phyloP scores from a whole-genome alignment of 1,140 invertebrate genomes.

The Archegozetes longisetosus region DNA sequence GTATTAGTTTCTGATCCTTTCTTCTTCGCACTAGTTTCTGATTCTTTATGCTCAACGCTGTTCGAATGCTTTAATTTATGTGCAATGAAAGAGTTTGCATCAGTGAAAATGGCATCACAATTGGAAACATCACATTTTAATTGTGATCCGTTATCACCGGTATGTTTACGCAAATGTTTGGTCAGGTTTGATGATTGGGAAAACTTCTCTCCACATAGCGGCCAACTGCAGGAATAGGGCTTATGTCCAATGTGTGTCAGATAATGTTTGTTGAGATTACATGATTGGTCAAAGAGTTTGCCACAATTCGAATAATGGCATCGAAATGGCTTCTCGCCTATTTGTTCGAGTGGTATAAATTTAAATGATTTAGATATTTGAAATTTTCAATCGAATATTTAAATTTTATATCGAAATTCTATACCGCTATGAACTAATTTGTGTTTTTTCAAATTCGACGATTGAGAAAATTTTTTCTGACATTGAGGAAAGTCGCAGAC shows the following conservation, averaged over 20 bases:
- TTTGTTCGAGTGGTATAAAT: too few species aligned
- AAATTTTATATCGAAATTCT: too few species aligned
- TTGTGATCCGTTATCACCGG: background rate
- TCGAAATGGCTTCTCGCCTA: conserved; percentile 8
- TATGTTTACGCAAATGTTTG: conserved; percentile 13
- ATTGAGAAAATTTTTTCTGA: conserved; percentile 26
- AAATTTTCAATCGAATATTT: too few species aligned
- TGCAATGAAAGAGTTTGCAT: background rate
- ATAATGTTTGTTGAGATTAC: conserved; percentile 12
- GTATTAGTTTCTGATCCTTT: too few species aligned
- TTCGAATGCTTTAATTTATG: too few species aligned
- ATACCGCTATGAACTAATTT: conserved; percentile 26
- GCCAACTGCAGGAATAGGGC: background rate
- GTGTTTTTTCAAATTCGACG: conserved; percentile 27
- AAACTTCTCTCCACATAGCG: conserved; percentile 7
- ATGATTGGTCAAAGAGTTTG: conserved; percentile 9
- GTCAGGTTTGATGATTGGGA: conserved; percentile 5
- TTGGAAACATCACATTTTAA: background rate
- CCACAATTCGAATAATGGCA: conserved; percentile 5
- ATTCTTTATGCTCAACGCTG: too few species aligned
- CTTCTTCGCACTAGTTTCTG: too few species aligned
- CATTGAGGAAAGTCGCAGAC: conserved; percentile 24
- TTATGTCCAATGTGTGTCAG: conserved; percentile 11
- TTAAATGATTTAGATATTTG: too few species aligned
- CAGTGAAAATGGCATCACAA: background rate